Evolutionary conservation across 2,113 vertebrate genomes (phyloP).

Genomic region (Epinephelus cyanopodus): DNA sequence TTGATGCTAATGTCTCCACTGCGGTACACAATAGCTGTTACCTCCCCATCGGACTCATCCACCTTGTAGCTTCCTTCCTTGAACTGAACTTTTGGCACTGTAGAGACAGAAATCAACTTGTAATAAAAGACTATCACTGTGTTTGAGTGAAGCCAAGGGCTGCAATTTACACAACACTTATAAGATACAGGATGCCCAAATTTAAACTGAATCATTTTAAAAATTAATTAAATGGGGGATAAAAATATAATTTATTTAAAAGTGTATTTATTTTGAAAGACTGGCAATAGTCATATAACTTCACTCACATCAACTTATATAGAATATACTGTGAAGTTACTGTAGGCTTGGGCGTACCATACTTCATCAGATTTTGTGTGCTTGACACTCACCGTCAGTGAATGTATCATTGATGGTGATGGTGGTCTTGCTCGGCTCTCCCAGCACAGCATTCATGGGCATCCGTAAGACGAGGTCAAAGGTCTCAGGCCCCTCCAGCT

Average conservation of each 20-base stretch:
- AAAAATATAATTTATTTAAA: no score
- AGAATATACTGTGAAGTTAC: not conserved
- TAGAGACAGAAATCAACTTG: not conserved
- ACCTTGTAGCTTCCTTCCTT: constrained; percentile 83
- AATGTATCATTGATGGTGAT: constrained; percentile 87
- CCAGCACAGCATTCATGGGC: constrained; percentile 87
- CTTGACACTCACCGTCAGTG: constrained; percentile 83
- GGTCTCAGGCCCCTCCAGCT: constrained; percentile 87
- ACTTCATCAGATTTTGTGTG: not conserved
- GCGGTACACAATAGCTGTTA: constrained; percentile 81
- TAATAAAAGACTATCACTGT: not conserved
- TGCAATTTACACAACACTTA: no score
- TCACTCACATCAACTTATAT: not conserved
- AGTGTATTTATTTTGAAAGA: no score
- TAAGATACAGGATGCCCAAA: no score
- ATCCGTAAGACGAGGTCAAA: constrained; percentile 89
- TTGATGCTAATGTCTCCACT: constrained; percentile 84
- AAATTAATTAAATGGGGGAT: no score
- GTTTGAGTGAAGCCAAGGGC: not conserved
- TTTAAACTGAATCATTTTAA: no score
- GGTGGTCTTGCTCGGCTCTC: constrained; percentile 87
- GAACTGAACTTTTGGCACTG: constrained; percentile 88
- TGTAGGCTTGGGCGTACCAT: not conserved
- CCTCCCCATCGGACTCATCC: constrained; percentile 84
- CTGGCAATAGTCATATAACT: no score